Conservation (phyloP, 2,113 vertebrate species). For the Fukomys damarensis region DNA sequence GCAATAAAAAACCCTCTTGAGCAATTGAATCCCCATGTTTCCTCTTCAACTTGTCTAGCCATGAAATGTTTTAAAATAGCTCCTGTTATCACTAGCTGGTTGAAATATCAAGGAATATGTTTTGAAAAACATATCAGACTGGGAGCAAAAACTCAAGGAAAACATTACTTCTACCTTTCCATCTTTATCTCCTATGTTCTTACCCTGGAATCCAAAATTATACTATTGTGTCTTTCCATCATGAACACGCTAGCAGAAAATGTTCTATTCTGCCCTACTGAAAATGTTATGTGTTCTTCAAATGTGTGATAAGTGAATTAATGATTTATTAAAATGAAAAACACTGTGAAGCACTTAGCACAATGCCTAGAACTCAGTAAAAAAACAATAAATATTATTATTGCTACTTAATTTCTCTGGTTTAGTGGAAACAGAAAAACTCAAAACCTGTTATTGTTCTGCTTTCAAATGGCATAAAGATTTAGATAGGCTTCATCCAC, state of each 20-base stretch:
- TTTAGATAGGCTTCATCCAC: background rate
- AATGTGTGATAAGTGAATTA: slow-evolving; percentile 20
- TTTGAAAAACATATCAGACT: background rate
- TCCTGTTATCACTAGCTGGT: background rate
- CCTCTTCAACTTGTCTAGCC: background rate
- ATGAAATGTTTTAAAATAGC: background rate
- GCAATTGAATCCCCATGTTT: background rate
- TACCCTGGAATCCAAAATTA: slow-evolving; percentile 5
- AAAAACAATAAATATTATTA: slow-evolving; percentile 12
- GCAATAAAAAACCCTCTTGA: background rate
- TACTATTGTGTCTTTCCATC: background rate
- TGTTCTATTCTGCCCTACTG: background rate
- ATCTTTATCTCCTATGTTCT: background rate
- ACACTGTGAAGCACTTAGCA: background rate
- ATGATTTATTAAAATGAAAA: slow-evolving; percentile 34
- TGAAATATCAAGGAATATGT: slow-evolving; percentile 9
- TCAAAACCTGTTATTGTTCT: background rate
- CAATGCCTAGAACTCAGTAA: background rate
- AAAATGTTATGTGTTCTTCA: background rate
- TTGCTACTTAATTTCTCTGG: background rate
- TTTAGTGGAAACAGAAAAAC: slow-evolving; percentile 26
- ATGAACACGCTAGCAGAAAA: background rate
- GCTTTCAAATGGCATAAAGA: background rate
- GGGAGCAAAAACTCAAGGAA: background rate
- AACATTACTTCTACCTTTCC: background rate